Conservation (phyloP, 1,140 invertebrate genomes). For the Fopius arisanus region DNA sequence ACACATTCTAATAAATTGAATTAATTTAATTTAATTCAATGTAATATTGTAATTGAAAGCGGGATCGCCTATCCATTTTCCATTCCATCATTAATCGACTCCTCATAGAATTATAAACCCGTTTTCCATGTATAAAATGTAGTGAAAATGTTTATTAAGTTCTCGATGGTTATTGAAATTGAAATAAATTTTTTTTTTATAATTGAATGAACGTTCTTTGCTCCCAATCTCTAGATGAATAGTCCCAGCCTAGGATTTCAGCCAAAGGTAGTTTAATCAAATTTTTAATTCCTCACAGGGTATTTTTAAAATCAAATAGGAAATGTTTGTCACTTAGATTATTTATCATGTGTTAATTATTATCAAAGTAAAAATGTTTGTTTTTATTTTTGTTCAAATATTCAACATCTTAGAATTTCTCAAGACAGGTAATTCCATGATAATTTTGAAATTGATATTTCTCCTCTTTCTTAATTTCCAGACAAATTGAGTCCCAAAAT, state of each 20-base stretch:
- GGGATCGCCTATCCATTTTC: not conserved
- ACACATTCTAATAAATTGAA: not conserved
- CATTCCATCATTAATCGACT: not conserved
- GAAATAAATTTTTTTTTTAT: slow-evolving; percentile 18
- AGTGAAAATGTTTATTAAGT: not conserved
- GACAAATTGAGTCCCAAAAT: slow-evolving; percentile 41
- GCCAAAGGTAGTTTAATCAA: too few species aligned
- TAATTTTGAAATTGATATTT: too few species aligned
- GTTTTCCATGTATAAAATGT: slow-evolving; percentile 26
- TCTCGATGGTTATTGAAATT: not conserved
- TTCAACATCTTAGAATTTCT: too few species aligned
- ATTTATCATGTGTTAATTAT: too few species aligned
- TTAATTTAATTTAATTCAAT: not conserved
- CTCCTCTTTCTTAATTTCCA: slow-evolving; percentile 35
- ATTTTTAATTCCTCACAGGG: too few species aligned
- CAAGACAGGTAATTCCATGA: too few species aligned
- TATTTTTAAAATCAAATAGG: too few species aligned
- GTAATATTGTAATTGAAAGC: not conserved
- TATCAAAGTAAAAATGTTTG: too few species aligned
- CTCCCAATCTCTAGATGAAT: not conserved
- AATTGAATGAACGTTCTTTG: slow-evolving; percentile 10
- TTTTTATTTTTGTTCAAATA: too few species aligned
- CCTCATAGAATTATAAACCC: not conserved
- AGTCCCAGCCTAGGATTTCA: too few species aligned
- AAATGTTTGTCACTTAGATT: too few species aligned